Evolutionary conservation across 2,797 vertebrate species (phyloP).

Genomic region (Pagetopsis macropterus): DNA sequence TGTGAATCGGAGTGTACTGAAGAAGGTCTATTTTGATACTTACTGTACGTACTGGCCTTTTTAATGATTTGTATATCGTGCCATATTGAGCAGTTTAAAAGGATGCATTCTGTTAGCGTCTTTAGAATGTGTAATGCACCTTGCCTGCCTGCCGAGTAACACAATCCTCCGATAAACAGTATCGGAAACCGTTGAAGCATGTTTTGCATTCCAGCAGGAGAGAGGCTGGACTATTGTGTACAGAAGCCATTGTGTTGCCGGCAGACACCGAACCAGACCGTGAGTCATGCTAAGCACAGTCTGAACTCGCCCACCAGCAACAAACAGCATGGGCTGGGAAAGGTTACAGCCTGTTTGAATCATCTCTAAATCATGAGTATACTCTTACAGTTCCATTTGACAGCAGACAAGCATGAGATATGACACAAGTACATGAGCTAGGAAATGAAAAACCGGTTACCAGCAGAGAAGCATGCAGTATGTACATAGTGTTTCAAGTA

Average conservation of each 20-base stretch:
- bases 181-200: constrained; percentile 69
- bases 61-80: too few species aligned
- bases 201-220: constrained; percentile 74
- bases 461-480: constrained; percentile 16
- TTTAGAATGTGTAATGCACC: constrained; percentile 17
- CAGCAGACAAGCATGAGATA: constrained; percentile 8
- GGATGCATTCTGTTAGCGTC: not conserved
- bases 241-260: constrained; percentile 77
- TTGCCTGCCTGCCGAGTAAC: constrained; percentile 44
- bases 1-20: not conserved
- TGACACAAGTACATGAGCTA: constrained; percentile 21
- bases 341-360: constrained; percentile 41
- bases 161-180: constrained; percentile 58
- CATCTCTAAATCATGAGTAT: constrained; percentile 16
- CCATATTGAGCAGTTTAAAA: not conserved
- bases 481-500: constrained; percentile 28
- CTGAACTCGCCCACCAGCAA: constrained; percentile 57
- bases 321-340: constrained; percentile 47
- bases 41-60: not conserved
- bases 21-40: not conserved
- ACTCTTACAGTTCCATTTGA: constrained; percentile 9
- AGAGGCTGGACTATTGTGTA: constrained; percentile 71
- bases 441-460: constrained; percentile 43
- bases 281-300: constrained; percentile 78
- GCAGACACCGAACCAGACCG: constrained; percentile 73